Evolutionary conservation across 2,888 invertebrate species (phyloP).

Genomic region (Pediacus dermestoides): DNA sequence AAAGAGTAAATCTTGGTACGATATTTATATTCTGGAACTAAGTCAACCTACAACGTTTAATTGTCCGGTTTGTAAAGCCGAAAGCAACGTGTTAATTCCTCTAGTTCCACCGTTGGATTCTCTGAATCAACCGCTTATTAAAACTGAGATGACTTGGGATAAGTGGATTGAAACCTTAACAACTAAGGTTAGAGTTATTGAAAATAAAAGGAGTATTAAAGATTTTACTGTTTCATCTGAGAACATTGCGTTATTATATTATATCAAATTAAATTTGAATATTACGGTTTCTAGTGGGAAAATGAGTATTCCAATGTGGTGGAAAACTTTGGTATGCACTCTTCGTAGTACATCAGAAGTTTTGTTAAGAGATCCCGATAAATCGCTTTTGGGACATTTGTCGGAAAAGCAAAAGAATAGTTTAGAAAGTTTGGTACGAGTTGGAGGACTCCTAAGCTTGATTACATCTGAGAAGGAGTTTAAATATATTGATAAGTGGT

Average conservation of each 20-base stretch:
- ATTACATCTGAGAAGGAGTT: conserved; percentile 45
- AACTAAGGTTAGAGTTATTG: conserved; percentile 79
- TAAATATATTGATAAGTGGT: conserved; percentile 53
- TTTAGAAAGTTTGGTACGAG: conserved; percentile 65
- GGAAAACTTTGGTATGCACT: conserved; percentile 77
- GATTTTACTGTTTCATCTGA: conserved; percentile 53
- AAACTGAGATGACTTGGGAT: too few relatives aligned
- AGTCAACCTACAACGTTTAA: too few relatives aligned
- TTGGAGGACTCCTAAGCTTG: conserved; percentile 51
- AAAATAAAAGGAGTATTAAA: conserved; percentile 58
- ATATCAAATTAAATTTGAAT: too few relatives aligned
- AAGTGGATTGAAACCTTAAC: too few relatives aligned
- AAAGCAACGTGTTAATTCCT: too few relatives aligned
- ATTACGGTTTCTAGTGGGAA: too few relatives aligned
- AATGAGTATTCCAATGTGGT: conserved; percentile 63
- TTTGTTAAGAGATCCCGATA: conserved; percentile 63
- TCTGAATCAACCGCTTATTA: too few relatives aligned
- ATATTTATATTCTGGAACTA: too few relatives aligned
- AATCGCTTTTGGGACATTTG: conserved; percentile 71
- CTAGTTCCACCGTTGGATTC: too few relatives aligned
- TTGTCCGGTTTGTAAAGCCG: too few relatives aligned
- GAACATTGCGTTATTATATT: conserved; percentile 50
- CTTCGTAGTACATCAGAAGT: conserved; percentile 73
- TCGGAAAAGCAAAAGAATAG: conserved; percentile 76
- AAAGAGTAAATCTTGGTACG: too few relatives aligned